Percentiles rank a stretch among this genome's conserved stretches.
These are phyloP conservation scores for Eulacestoma nigropectus DNA, from an alignment of 2,113 vertebrate species.

Conservation along the genomic window DNA sequence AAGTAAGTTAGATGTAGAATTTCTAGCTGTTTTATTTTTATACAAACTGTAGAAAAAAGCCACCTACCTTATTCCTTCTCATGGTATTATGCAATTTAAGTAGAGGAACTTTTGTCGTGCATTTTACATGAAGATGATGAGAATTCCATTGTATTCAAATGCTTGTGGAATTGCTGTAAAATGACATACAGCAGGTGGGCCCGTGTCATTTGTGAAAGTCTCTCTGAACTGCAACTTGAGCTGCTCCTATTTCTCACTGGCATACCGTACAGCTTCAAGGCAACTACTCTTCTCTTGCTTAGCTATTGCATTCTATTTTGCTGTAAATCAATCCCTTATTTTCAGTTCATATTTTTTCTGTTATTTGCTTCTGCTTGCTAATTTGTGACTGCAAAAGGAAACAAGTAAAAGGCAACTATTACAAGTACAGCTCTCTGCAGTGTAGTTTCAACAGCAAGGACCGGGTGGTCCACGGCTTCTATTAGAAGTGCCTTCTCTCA, in stretches of 20 bases:
- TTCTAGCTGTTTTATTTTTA: neutral
- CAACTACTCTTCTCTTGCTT: neutral
- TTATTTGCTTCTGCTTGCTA: slow-evolving; percentile 33
- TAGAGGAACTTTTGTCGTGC: neutral
- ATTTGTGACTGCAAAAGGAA: slow-evolving; percentile 8
- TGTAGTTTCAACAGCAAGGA: neutral
- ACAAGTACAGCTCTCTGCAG: neutral
- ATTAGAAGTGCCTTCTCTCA: neutral
- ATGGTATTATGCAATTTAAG: slow-evolving; percentile 7
- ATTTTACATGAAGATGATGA: slow-evolving; percentile 37
- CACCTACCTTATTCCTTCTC: neutral
- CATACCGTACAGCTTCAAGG: neutral
- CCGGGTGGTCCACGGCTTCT: neutral
- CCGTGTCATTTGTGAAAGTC: slow-evolving; percentile 8
- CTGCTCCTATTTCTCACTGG: neutral
- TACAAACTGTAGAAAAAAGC: neutral
- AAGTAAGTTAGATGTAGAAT: neutral
- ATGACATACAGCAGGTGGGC: slow-evolving; percentile 38
- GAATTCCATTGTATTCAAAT: slow-evolving; percentile 23
- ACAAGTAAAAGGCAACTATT: neutral
- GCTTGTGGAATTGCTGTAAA: slow-evolving; percentile 12
- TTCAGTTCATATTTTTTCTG: slow-evolving; percentile 4
- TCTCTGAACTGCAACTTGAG: neutral
- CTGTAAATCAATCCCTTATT: slow-evolving; percentile 29
- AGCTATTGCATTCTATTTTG: slow-evolving; percentile 25